Base-by-base conservation (phyloP, 2,888 invertebrate species). In the Brenthis ino region DNA sequence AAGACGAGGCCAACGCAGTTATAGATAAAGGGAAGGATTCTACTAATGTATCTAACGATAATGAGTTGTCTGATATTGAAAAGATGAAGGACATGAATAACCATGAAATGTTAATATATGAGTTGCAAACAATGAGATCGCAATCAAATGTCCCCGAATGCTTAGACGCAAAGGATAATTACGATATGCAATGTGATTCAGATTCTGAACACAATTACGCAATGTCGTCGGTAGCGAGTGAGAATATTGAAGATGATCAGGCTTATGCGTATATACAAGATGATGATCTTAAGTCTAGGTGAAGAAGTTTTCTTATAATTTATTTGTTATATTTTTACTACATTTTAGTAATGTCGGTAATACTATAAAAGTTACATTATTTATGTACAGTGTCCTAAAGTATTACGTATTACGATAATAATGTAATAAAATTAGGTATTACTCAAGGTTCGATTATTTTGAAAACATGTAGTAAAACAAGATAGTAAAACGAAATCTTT, bases 41-140 rank as follows among this genome's bases (percentile, higher is more conserved):
- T 53, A 80, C 81, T 78, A 82, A 82, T 66, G 68, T 80, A 69
- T 77, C 74, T 71, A 89, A 89, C 71, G 85, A 85, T 51, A 84
- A 83, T 75, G 84, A 82, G 50, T 82, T 85, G 53, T 80, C 85
- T 48, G 89, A 88, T 72, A 80, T 81, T 57, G 86, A 86, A 50
- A 78, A 82, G 75, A 87, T 85, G 85, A 92, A 90, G 79, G 93
- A 93, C 77, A 92, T 93, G 89, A 93, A 90, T 78, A 95, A 95
- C 82, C 95, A 95, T 80, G 96, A 96, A 86, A 93, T 95, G 86
- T 91, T 96, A 77, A 96, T 96, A 78, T 94, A 95, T 72, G 96
- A 96, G 82, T 81, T 96, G 83, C 94, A 95, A 77, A 94, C 93
- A 66, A 96, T 96, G 96, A 93, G 94, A 69, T 93, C 93, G 61